Evolutionary conservation across 2,113 vertebrate species (phyloP), one percentile per base, ranked within the genome.

Genomic region (Vulpes lagopus): DNA sequence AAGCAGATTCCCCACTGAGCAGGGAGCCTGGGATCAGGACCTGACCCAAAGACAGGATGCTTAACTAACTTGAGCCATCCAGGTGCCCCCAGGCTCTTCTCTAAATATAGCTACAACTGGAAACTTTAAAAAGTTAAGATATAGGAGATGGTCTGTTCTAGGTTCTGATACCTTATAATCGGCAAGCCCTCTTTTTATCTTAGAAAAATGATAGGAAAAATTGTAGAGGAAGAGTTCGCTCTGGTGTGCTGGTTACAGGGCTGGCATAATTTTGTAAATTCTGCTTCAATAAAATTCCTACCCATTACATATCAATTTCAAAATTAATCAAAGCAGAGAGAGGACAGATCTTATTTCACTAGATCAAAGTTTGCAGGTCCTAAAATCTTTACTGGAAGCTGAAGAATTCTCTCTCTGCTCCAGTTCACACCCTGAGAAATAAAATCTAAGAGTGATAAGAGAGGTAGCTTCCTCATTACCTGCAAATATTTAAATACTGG

Each of bases 341-440:
- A 32, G 84, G 51, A 62, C 17, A 85, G n/a, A 76, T 10, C 9
- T 82, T 51, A 82, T 94, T 89, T 81, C 59, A 67, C 14, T 71
- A 92, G 32, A 62, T 92, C 11, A 62, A 86, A 92, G 59, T 78
- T 8, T 49, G 14, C 0, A 2, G 22, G 9, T 67, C 14, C 53
- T n/a, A 32, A 51, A 67, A 79, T 60, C 17, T 76, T 2, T 35
- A 62, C 4, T 14, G 16, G 65, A 85, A 82, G 43, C 15, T 78
- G 30, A 86, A 69, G 25, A 95, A 92, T 64, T 59, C 65, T 86
- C 59, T 82, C 27, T 89, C n/a, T 16, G 32, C 32, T 97, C 53
- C 60, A 85, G 38, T 32, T 97, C 35, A 49, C 59, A 64, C 10
- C 62, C 27, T 51, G 51, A 76, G 60, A 94, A 83, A 86, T 22